Evolutionary conservation across 2,113 vertebrate species (phyloP).

Genomic region (Alethe castanea): DNA sequence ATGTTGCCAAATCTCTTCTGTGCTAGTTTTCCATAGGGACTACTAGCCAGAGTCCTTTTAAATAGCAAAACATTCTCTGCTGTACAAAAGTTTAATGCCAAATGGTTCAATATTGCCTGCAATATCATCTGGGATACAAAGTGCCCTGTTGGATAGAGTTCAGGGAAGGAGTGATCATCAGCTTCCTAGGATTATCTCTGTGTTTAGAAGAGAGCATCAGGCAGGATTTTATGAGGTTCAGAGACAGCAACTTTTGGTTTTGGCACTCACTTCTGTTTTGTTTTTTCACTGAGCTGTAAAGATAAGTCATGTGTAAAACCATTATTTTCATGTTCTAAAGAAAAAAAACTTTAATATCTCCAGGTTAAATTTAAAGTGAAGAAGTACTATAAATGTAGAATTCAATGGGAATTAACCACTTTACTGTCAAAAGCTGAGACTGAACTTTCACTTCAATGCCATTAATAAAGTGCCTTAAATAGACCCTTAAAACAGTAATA

Average conservation of each 20-base stretch:
- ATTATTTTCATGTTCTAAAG: slow-evolving; percentile 19
- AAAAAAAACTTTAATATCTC: slow-evolving; percentile 14
- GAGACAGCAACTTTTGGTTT: not conserved
- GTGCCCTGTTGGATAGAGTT: not conserved
- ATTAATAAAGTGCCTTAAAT: not conserved
- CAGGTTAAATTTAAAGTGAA: slow-evolving; percentile 30
- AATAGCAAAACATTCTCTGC: not conserved
- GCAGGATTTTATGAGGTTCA: slow-evolving; percentile 4
- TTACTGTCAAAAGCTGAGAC: slow-evolving; percentile 50
- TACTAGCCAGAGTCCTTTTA: not conserved
- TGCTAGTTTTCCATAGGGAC: slow-evolving; percentile 49
- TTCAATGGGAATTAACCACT: slow-evolving; percentile 59
- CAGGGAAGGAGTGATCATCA: not conserved
- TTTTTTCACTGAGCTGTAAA: slow-evolving; percentile 33
- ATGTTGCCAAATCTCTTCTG: slow-evolving; percentile 20
- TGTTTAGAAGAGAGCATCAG: slow-evolving; percentile 11
- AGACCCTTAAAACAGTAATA: not conserved
- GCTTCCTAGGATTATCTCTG: slow-evolving; percentile 29
- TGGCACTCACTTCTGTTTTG: slow-evolving; percentile 23
- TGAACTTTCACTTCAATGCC: not conserved
- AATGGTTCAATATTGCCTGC: slow-evolving; percentile 10
- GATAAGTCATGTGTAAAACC: slow-evolving; percentile 19
- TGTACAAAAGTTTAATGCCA: slow-evolving; percentile 12
- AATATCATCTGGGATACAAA: not conserved
- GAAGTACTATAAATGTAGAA: slow-evolving; percentile 46